phyloP scores from a whole-genome alignment of 2,113 vertebrate genomes.

The Lophura nycthemera region DNA sequence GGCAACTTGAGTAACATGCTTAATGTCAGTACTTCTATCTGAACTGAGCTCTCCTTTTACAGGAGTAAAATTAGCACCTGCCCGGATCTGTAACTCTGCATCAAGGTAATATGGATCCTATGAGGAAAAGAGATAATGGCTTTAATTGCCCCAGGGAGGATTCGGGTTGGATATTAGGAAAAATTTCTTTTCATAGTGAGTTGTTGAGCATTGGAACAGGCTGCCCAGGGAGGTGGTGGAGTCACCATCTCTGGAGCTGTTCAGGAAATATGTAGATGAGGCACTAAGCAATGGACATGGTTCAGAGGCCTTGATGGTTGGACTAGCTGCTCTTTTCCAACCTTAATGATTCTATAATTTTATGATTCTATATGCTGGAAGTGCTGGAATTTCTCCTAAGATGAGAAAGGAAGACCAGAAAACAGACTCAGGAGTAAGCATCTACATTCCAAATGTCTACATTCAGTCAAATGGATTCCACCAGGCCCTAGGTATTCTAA shows the following conservation, averaged over 20 bases:
- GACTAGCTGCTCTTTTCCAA: no score
- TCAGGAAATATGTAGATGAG: no score
- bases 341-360: no score
- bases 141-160: no score
- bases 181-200: no score
- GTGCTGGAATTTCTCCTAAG: background rate
- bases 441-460: background rate
- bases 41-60: background rate
- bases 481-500: background rate
- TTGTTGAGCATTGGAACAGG: no score
- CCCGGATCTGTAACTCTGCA: background rate
- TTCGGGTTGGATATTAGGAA: no score
- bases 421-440: rapidly evolving
- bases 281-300: no score
- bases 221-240: no score
- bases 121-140: background rate
- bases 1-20: background rate
- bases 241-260: no score
- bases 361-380: background rate
- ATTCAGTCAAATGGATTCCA: background rate
- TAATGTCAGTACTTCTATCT: background rate
- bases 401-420: background rate
- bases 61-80: background rate
- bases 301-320: no score
- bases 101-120: background rate